Conservation (phyloP, 2,888 invertebrate genomes). For the Agrotis ipsilon region DNA sequence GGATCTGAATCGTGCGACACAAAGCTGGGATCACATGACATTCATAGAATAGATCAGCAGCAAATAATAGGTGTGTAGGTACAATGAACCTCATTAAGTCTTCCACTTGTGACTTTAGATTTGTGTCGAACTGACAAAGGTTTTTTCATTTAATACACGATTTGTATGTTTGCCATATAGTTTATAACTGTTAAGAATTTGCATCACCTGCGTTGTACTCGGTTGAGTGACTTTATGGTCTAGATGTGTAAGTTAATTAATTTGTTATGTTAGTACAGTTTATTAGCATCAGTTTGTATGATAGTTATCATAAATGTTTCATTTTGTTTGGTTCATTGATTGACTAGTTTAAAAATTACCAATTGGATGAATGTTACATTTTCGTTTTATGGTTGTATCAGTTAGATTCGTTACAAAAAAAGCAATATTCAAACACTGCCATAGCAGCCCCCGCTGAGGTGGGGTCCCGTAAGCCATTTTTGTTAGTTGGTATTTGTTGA, state of each 20-base stretch:
- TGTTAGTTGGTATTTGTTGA: neutral
- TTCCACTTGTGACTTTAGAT: slow-evolving; percentile 37
- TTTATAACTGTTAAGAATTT: slow-evolving; percentile 37
- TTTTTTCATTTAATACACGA: slow-evolving; percentile 43
- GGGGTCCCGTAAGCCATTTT: neutral
- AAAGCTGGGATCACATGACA: slow-evolving; percentile 14
- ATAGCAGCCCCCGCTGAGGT: neutral
- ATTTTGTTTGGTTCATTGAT: slow-evolving; percentile 6
- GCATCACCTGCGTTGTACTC: slow-evolving; percentile 3
- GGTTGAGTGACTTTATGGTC: slow-evolving; percentile 19
- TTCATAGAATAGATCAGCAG: slow-evolving; percentile 30
- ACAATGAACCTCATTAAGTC: slow-evolving; percentile 27
- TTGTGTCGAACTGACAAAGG: slow-evolving; percentile 27
- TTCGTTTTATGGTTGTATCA: neutral
- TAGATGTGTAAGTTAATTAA: neutral
- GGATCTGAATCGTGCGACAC: slow-evolving; percentile 29
- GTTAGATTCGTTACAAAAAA: neutral
- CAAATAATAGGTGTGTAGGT: slow-evolving; percentile 39
- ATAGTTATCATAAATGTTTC: neutral
- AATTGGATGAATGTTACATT: neutral
- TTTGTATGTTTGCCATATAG: slow-evolving; percentile 40
- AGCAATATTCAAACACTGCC: slow-evolving; percentile 11
- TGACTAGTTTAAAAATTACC: neutral
- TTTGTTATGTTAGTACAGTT: slow-evolving; percentile 14
- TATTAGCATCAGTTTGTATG: slow-evolving; percentile 7